Percentiles rank a stretch among this genome's conserved stretches.
Conservation (phyloP, 2,888 invertebrate genomes). For the Pardosa pseudoannulata region DNA sequence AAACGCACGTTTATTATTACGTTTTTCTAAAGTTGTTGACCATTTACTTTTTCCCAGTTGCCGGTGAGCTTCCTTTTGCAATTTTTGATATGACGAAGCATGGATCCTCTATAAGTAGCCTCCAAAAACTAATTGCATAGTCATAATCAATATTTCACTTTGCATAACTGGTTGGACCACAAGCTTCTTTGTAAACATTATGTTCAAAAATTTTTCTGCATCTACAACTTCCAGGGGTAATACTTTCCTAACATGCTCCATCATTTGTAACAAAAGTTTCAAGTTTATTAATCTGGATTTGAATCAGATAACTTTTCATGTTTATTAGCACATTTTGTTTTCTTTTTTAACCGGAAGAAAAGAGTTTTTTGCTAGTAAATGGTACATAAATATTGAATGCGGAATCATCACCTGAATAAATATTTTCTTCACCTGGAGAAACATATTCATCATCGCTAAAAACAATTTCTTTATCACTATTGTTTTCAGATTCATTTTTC, state of each 20-base stretch:
- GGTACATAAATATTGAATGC: neutral
- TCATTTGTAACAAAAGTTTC: neutral
- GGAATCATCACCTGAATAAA: neutral
- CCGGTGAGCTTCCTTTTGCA: too few relatives aligned
- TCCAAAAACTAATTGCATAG: neutral
- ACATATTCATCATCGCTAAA: too few relatives aligned
- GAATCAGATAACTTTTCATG: neutral
- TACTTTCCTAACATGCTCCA: neutral
- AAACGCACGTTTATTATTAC: too few relatives aligned
- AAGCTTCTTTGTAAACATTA: neutral
- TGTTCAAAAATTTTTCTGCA: neutral
- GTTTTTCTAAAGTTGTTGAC: too few relatives aligned
- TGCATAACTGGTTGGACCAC: neutral
- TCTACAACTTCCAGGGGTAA: neutral
- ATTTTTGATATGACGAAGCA: too few relatives aligned
- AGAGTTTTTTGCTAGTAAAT: neutral
- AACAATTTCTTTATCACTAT: neutral
- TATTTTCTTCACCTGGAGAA: neutral
- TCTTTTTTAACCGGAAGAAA: neutral
- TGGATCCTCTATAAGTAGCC: neutral
- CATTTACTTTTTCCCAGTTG: too few relatives aligned
- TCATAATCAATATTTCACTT: slow-evolving; percentile 1
- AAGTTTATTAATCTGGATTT: neutral
- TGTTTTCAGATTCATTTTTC: neutral
- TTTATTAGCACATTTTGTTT: neutral